These are phyloP conservation scores for Scelioninae gen. 1 DNA, from an alignment of 2,888 invertebrate genomes.

Conservation along the genomic window DNA sequence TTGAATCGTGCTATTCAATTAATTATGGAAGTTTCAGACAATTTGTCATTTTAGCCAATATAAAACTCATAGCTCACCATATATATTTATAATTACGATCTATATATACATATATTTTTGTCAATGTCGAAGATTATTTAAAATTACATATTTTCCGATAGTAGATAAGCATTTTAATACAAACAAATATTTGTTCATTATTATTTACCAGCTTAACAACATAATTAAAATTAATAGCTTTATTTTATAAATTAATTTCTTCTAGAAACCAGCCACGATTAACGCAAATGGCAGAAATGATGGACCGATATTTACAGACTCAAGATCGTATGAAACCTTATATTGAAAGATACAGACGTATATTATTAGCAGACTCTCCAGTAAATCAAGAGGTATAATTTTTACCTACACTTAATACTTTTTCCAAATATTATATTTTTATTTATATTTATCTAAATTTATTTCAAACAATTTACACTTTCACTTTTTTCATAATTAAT, in stretches of 20 bases:
- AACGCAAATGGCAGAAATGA: slow-evolving; percentile 86
- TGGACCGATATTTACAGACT: slow-evolving; percentile 85
- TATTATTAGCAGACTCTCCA: slow-evolving; percentile 87
- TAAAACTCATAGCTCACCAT: no score
- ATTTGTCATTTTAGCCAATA: no score
- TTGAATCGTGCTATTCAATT: no score
- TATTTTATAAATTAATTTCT: neutral
- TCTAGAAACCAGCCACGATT: slow-evolving; percentile 81
- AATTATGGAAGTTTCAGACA: no score
- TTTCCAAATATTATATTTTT: neutral
- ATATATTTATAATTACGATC: no score
- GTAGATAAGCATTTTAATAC: no score
- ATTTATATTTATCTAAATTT: neutral
- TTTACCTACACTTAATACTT: neutral
- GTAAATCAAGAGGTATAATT: slow-evolving; percentile 82
- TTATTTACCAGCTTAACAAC: neutral
- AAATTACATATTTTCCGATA: no score
- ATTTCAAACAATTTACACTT: no score
- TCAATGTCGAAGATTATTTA: no score
- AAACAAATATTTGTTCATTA: no score
- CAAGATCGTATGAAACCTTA: slow-evolving; percentile 88
- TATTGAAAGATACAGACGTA: slow-evolving; percentile 87
- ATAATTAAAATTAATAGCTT: neutral
- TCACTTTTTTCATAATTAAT: no score
- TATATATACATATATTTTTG: no score